Conservation (phyloP, 2,797 vertebrate species). For the Chromobotia macracanthus region DNA sequence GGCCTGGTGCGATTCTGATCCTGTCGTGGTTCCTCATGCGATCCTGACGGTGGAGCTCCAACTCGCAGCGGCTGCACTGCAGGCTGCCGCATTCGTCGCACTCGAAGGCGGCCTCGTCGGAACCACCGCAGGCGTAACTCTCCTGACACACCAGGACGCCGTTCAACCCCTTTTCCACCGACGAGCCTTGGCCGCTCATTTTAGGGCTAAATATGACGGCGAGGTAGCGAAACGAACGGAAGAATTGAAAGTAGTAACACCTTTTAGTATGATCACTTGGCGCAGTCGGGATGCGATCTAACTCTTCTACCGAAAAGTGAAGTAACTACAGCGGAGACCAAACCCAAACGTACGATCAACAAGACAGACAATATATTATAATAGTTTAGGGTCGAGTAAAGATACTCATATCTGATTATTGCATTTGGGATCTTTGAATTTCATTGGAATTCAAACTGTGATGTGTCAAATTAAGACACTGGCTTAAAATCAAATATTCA, state of each 20-base stretch:
- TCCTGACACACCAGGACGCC: slow-evolving; percentile 88
- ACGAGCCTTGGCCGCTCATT: slow-evolving; percentile 86
- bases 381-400: background rate
- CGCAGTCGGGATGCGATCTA: background rate
- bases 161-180: slow-evolving; percentile 82
- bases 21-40: slow-evolving; percentile 92
- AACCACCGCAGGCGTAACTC: slow-evolving; percentile 94
- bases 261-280: too few species aligned
- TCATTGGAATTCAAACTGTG: slow-evolving; percentile 29
- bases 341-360: slow-evolving; percentile 9
- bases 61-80: slow-evolving; percentile 91
- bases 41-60: slow-evolving; percentile 91
- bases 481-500: slow-evolving; percentile 44
- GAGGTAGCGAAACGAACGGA: slow-evolving; percentile 42
- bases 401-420: background rate
- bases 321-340: slow-evolving; percentile 3
- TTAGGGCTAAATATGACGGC: slow-evolving; percentile 64
- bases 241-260: background rate
- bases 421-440: slow-evolving; percentile 3
- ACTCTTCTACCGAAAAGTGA: slow-evolving; percentile 3
- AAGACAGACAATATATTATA: background rate
- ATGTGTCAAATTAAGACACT: slow-evolving; percentile 46
- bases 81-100: slow-evolving; percentile 95
- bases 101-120: slow-evolving; percentile 90
- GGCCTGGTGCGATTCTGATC: slow-evolving; percentile 85